Percentiles rank a stretch among this genome's conserved stretches.
Conservation (phyloP, 2,888 invertebrate species). For the Drosophila mettleri region DNA sequence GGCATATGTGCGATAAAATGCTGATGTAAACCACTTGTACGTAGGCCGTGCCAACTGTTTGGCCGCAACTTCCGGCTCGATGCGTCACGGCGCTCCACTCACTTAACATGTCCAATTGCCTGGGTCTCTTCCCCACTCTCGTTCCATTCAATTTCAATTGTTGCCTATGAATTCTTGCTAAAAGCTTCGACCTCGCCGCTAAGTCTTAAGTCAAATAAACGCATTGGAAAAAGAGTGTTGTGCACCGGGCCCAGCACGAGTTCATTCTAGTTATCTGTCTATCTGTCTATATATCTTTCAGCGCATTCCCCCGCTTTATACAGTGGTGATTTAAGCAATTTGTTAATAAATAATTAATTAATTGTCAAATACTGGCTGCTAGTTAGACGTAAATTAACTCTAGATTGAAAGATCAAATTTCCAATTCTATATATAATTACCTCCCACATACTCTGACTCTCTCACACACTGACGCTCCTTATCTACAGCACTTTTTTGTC, state of each 20-base stretch:
- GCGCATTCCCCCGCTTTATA: neutral
- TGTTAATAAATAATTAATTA: neutral
- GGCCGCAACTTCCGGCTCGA: slow-evolving; percentile 35
- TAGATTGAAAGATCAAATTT: slow-evolving; percentile 16
- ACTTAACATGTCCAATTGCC: slow-evolving; percentile 18
- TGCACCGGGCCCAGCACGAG: slow-evolving; percentile 1
- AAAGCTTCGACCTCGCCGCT: slow-evolving; percentile 68
- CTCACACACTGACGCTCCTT: no score
- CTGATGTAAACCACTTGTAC: slow-evolving; percentile 1
- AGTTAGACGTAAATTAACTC: neutral
- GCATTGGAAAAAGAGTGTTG: neutral
- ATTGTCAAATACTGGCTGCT: neutral
- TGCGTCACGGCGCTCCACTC: slow-evolving; percentile 13
- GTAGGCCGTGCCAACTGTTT: slow-evolving; percentile 38
- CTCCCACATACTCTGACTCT: neutral
- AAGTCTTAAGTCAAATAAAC: slow-evolving; percentile 39
- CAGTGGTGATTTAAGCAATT: neutral
- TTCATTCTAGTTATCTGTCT: slow-evolving; percentile 1
- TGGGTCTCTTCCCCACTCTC: slow-evolving; percentile 6
- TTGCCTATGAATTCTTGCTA: slow-evolving; percentile 69
- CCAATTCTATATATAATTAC: no score
- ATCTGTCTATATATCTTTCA: neutral
- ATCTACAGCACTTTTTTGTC: no score
- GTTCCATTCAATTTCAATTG: slow-evolving; percentile 32
- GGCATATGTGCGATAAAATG: neutral